Evolutionary conservation across 1,140 invertebrate species (phyloP).

Genomic region (Pectinophora gossypiella): DNA sequence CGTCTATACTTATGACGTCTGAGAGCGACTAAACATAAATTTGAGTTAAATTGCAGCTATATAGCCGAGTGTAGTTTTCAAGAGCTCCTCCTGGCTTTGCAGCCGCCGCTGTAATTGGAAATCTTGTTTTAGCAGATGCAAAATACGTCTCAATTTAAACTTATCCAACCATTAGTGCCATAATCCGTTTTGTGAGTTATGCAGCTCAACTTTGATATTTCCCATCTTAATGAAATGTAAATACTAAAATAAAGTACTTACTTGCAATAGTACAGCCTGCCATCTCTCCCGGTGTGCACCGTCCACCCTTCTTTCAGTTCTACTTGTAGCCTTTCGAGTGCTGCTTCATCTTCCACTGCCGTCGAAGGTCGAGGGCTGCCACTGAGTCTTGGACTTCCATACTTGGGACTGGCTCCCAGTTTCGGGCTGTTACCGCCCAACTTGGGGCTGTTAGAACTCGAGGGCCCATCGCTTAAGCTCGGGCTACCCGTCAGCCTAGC

Average conservation of each 20-base stretch:
- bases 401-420: conserved; percentile 52
- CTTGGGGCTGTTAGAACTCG: conserved; percentile 42
- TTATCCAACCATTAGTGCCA: conserved; percentile 2
- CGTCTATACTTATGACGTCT: no score
- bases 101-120: neutral
- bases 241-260: conserved; percentile 69
- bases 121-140: neutral
- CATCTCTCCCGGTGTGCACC: conserved; percentile 82
- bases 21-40: no score
- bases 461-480: conserved; percentile 46
- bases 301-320: conserved; percentile 81
- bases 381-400: conserved; percentile 46
- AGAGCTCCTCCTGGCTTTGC: neutral
- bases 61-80: no score
- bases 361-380: conserved; percentile 40
- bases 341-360: conserved; percentile 52
- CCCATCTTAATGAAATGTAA: neutral
- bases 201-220: no score
- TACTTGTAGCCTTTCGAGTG: conserved; percentile 72
- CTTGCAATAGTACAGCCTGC: conserved; percentile 88
- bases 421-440: conserved; percentile 44
- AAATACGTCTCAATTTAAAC: neutral
- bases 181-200: no score
- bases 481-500: conserved; percentile 44
- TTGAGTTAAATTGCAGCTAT: no score